Evolutionary conservation across 1,140 invertebrate species (phyloP), one percentile per base, ranked within the genome.

Genomic region (Drosophila busckii): DNA sequence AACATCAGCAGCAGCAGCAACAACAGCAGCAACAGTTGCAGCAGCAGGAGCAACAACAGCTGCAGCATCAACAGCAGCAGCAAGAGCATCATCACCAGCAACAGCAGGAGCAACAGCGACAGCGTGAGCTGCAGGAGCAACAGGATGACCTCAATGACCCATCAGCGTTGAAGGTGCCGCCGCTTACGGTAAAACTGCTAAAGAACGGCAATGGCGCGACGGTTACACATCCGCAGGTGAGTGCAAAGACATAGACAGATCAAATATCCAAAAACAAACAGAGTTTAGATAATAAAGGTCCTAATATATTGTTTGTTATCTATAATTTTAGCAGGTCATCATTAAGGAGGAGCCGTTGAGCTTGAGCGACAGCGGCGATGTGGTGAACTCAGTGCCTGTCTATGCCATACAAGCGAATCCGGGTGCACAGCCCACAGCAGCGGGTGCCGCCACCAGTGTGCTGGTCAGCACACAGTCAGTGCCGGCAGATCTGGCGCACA

Each of bases 331-430:
- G 35, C 66, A 86, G 55, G 84, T 86, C 28, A 86, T 86, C 55
- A 84, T 86, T 28, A 86, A 86, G 50, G 65, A 84, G 48, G 84
- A 86, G 48, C 84, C 84, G 9, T 60, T 85, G 22, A 83, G 75
- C 19, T 53, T 82, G 48, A 85, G 75, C 48, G 82, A 84, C 29
- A 71, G 60, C 35, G 69, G 69, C 38, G 64, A 80, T 64, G 71
- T 76, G 12, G 53, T 82, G 13, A 84, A 55, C 34, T 62, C 84
- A 10, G 73, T 86, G 29, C 84, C 84, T 46, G 84, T 86, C 37
- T 86, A 84, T 70, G 75, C 78, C 42, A 86, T 86, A 42, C 84
- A 86, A 71, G 75, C 84, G 58, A 80, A 73, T 65, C 66, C 83
- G 4, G 63, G 60, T 10, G 70, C 55, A 6, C 17, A 46, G 32